phyloP scores from a whole-genome alignment of 2,888 invertebrate genomes.

The Cacoxenus indagator region DNA sequence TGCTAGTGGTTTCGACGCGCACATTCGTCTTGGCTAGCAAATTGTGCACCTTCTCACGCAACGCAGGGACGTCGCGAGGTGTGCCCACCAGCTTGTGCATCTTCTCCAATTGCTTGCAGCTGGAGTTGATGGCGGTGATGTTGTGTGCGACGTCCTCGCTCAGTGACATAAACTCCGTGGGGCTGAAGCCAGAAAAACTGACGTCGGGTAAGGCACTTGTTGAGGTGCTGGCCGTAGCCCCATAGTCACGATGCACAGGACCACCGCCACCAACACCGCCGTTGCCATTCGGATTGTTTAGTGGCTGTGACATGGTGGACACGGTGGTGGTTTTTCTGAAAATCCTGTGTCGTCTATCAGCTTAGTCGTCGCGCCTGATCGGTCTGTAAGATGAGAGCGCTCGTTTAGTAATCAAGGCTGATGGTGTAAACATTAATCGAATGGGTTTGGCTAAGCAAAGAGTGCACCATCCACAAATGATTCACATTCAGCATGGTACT shows the following conservation, averaged over 20 bases:
- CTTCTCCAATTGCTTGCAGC: conserved; percentile 80
- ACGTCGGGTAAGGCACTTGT: conserved; percentile 74
- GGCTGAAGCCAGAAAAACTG: conserved; percentile 79
- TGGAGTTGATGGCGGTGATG: conserved; percentile 82
- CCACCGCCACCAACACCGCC: conserved; percentile 43
- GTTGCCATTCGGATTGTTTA: conserved; percentile 56
- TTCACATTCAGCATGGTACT: too few relatives aligned
- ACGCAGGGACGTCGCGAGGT: conserved; percentile 78
- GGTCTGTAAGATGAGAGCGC: too few relatives aligned
- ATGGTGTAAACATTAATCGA: too few relatives aligned
- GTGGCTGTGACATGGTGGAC: conserved; percentile 40
- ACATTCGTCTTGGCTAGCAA: conserved; percentile 83
- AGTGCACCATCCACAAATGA: too few relatives aligned
- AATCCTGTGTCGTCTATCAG: too few relatives aligned
- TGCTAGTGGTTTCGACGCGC: conserved; percentile 80
- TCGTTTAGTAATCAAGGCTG: too few relatives aligned
- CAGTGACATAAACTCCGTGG: conserved; percentile 82
- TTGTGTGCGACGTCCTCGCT: conserved; percentile 87
- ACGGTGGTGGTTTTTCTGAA: too few relatives aligned
- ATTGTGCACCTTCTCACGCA: conserved; percentile 79
- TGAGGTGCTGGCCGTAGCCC: conserved; percentile 62
- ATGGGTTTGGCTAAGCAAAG: too few relatives aligned
- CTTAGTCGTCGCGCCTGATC: too few relatives aligned
- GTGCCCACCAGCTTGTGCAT: conserved; percentile 83
- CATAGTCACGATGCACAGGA: conserved; percentile 61